Conservation (phyloP, 2,888 invertebrate species). For the Nephrotoma appendiculata region DNA sequence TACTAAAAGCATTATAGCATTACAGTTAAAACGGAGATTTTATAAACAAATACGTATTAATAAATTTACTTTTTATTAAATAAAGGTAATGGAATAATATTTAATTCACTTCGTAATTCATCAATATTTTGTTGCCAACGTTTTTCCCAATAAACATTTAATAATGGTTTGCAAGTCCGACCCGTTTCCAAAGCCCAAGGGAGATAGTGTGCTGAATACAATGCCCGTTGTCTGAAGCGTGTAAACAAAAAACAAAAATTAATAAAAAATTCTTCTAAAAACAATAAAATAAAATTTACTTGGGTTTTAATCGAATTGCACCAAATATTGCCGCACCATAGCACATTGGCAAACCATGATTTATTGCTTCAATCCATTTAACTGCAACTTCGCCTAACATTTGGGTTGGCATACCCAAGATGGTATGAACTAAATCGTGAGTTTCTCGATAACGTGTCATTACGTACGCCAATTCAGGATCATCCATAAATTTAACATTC, state of each 20-base stretch:
- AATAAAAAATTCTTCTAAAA: constrained; percentile 64
- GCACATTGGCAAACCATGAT: constrained; percentile 93
- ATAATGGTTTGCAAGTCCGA: constrained; percentile 55
- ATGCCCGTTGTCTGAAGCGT: constrained; percentile 44
- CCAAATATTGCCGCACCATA: constrained; percentile 86
- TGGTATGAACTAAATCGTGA: constrained; percentile 88
- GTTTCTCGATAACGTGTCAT: constrained; percentile 96
- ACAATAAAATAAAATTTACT: constrained; percentile 25
- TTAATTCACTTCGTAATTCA: constrained; percentile 68
- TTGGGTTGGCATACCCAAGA: constrained; percentile 84
- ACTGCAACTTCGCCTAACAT: constrained; percentile 87
- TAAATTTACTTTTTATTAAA: not conserved
- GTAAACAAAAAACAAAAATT: constrained; percentile 33
- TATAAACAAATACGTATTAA: no score
- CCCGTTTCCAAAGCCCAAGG: constrained; percentile 81
- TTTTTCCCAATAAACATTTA: constrained; percentile 85
- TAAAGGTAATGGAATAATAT: constrained; percentile 43
- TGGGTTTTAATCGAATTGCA: constrained; percentile 69
- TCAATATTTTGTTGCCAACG: constrained; percentile 79
- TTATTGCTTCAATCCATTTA: constrained; percentile 96
- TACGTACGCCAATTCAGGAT: constrained; percentile 78
- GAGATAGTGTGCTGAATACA: constrained; percentile 61
- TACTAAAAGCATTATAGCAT: no score
- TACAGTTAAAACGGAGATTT: no score
- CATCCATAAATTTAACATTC: constrained; percentile 82